Base-by-base conservation (phyloP, 2,888 invertebrate genomes). In the Phlogophora meticulosa region DNA sequence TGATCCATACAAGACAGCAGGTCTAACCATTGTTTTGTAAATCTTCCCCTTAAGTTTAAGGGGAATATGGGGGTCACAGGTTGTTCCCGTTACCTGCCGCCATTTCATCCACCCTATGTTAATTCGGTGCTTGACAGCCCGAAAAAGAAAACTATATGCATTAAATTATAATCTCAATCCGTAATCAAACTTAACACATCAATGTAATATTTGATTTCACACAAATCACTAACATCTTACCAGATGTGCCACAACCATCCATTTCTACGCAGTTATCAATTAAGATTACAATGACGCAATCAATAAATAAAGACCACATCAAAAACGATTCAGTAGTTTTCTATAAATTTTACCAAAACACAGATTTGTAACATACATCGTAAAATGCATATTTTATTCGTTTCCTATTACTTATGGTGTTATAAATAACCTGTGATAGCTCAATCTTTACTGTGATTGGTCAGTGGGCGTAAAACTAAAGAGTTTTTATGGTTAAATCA, bases 381-480 rank as follows among this genome's bases (percentile, higher is more conserved):
- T 76, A 72, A 76, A 77, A 67, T 61, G 53, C 57, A 56, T 77
- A 72, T 55, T 72, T 76, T 77, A 76, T 76, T 46, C 49, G n/a
- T 38, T 28, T 42, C 22, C 34, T 61, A 63, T 64, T 61, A 72
- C 68, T 62, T 64, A 57, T 53, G 11, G 57, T 72, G 49, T 9
- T 51, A 76, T 81, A 81, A 76, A 81, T 79, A 67, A 76, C 13
- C 0, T 48, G 24, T 71, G 76, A 81, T 81, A 68, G 73, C 81
- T 81, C 76, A 81, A 81, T 81, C 81, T 74, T 17, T 5, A 0
- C 63, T 64, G 58, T 79, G 81, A 81, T 81, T 81, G 81, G 81
- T 45, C 53, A 49, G 81, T 81, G 81, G 81, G 81, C 81, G 81
- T 78, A 43, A 73, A 60, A 78, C 61, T 64, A 58, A 74, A 73